Evolutionary conservation across 1,140 invertebrate species (phyloP).

Genomic region (Trichonephila inaurata): DNA sequence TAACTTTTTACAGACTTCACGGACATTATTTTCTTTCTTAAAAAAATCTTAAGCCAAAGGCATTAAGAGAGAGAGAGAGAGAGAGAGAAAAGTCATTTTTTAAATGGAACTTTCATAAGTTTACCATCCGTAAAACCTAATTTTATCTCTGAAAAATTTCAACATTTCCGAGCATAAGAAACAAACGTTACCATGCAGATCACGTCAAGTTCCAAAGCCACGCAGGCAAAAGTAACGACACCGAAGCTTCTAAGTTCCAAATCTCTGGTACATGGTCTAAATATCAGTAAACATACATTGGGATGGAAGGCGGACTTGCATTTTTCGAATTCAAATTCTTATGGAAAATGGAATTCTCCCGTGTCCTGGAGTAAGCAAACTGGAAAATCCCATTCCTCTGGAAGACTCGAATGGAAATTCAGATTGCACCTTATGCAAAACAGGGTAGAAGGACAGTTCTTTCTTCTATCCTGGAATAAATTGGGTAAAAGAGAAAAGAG

Average conservation of each 20-base stretch:
- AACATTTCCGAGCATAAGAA: too few relatives aligned
- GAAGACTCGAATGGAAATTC: constrained; percentile 18
- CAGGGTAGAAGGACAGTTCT: background rate
- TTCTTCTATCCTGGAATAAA: constrained; percentile 19
- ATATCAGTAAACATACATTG: constrained; percentile 33
- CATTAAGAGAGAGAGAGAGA: too few relatives aligned
- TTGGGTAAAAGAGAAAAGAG: constrained; percentile 1
- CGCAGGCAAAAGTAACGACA: background rate
- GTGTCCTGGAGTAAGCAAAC: constrained; percentile 40
- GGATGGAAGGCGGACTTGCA: background rate
- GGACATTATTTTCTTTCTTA: too few relatives aligned
- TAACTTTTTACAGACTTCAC: too few relatives aligned
- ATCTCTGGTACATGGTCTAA: constrained; percentile 2
- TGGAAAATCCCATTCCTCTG: constrained; percentile 53
- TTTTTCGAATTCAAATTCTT: constrained; percentile 38
- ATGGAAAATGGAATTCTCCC: constrained; percentile 53
- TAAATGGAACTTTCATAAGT: too few relatives aligned
- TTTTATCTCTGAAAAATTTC: too few relatives aligned
- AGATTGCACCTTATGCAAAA: constrained; percentile 60
- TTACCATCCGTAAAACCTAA: too few relatives aligned
- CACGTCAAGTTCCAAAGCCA: background rate
- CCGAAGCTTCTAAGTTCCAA: background rate
- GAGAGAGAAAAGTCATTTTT: too few relatives aligned
- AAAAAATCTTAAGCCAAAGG: too few relatives aligned
- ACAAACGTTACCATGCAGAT: background rate